Conservation (phyloP, 2,113 vertebrate species). For the Caranx ignobilis region DNA sequence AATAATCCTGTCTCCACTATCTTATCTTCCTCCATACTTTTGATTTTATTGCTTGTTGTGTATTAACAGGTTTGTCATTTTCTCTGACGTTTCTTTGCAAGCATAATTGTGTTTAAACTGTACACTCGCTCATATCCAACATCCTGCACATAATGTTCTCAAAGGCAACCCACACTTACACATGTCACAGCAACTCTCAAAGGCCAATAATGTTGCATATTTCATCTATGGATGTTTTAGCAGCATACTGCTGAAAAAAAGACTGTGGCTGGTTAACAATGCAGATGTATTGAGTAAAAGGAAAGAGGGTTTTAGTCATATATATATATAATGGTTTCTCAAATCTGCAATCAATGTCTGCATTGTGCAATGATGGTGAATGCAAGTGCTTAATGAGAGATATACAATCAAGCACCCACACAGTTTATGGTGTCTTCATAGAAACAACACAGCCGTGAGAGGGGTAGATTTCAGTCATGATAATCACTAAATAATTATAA, state of each 20-base stretch:
- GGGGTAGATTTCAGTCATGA: constrained; percentile 27
- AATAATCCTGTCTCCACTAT: background rate
- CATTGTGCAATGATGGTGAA: background rate
- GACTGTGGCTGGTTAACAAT: background rate
- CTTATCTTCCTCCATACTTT: background rate
- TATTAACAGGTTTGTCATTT: constrained; percentile 29
- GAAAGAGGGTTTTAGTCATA: background rate
- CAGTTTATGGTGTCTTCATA: constrained; percentile 15
- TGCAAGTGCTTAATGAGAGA: constrained; percentile 14
- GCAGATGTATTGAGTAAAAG: background rate
- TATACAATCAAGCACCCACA: constrained; percentile 21
- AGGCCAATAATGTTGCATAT: constrained; percentile 3
- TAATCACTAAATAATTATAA: constrained; percentile 45
- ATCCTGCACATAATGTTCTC: constrained; percentile 18
- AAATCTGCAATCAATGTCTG: background rate
- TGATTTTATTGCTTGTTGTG: constrained; percentile 19
- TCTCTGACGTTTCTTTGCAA: constrained; percentile 40
- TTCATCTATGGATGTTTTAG: constrained; percentile 8
- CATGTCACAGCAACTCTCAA: background rate
- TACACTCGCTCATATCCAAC: constrained; percentile 27
- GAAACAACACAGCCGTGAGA: background rate
- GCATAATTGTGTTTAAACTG: constrained; percentile 23
- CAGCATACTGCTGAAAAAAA: constrained; percentile 10
- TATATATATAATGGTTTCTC: background rate
- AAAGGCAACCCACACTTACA: constrained; percentile 22